Percentiles rank a stretch among this genome's conserved stretches.
Conservation (phyloP, 2,113 vertebrate genomes). For the Bubo bubo region DNA sequence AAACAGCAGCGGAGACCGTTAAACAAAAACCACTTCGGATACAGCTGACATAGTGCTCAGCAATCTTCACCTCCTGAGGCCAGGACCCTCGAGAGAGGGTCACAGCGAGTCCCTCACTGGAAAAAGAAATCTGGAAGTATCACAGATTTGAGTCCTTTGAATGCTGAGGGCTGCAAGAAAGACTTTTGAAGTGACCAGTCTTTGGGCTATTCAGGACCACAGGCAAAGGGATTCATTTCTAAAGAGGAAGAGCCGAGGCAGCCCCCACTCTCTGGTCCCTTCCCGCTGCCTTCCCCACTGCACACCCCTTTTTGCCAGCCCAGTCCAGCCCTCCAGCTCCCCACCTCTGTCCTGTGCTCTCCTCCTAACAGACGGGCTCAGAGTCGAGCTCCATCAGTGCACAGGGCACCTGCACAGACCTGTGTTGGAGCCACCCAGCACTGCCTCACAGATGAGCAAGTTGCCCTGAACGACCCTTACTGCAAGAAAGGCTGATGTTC, state of each 20-base stretch:
- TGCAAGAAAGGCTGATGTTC: neutral
- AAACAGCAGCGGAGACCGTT: slow-evolving; percentile 56
- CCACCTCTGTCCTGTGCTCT: neutral
- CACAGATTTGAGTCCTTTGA: neutral
- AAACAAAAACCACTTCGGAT: slow-evolving; percentile 57
- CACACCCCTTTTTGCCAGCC: neutral
- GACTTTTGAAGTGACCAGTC: neutral
- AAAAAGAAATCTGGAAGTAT: neutral
- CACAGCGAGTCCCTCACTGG: neutral
- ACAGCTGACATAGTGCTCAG: slow-evolving; percentile 24
- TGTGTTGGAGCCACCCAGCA: neutral
- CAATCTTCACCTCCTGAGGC: neutral
- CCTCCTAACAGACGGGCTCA: neutral
- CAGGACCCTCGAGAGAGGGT: neutral
- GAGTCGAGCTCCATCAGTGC: neutral
- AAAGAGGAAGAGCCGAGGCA: neutral
- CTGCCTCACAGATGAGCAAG: neutral
- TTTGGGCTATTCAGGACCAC: neutral
- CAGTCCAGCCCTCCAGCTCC: neutral
- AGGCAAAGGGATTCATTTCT: neutral
- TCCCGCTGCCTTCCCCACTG: neutral
- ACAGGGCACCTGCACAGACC: neutral
- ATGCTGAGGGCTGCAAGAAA: neutral
- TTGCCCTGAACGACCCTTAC: neutral
- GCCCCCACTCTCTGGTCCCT: neutral